phyloP scores from a whole-genome alignment of 2,888 invertebrate species.

The Hydropsyche betteni region DNA sequence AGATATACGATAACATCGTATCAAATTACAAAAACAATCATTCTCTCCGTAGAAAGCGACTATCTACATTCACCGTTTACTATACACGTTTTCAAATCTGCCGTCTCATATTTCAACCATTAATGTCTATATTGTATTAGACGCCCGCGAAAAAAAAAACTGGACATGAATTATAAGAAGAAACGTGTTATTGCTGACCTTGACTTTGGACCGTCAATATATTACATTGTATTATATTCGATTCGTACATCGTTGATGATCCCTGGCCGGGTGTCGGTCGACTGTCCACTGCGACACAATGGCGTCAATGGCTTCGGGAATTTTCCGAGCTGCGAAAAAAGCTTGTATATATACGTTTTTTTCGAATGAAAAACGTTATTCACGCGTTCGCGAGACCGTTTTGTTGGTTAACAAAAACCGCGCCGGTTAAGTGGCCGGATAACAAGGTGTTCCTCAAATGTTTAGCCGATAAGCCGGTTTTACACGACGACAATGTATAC shows the following conservation, averaged over 20 bases:
- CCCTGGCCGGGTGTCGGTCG: background rate
- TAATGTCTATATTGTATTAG: slow-evolving; percentile 25
- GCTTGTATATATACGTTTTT: background rate
- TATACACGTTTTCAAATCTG: background rate
- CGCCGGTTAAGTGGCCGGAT: slow-evolving; percentile 20
- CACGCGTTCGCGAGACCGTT: slow-evolving; percentile 5
- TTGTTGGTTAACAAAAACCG: slow-evolving; percentile 17
- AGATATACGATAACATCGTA: no score
- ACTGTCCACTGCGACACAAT: background rate
- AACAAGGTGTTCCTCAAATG: slow-evolving; percentile 18
- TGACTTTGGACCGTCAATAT: slow-evolving; percentile 10
- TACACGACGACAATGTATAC: background rate
- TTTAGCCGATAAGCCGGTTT: slow-evolving; percentile 15
- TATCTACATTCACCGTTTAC: background rate
- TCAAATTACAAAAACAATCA: no score
- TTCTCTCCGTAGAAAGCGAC: no score
- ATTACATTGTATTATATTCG: background rate
- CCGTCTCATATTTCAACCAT: slow-evolving; percentile 24
- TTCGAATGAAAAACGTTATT: slow-evolving; percentile 2
- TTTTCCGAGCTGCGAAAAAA: background rate
- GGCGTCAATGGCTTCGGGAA: slow-evolving; percentile 5
- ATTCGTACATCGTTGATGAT: background rate
- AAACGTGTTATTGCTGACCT: slow-evolving; percentile 13
- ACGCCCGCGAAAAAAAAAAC: background rate
- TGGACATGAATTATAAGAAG: background rate